Evolutionary conservation across 2,797 vertebrate genomes (phyloP), one percentile per base, ranked within the genome.

Genomic region (Poecilia picta): DNA sequence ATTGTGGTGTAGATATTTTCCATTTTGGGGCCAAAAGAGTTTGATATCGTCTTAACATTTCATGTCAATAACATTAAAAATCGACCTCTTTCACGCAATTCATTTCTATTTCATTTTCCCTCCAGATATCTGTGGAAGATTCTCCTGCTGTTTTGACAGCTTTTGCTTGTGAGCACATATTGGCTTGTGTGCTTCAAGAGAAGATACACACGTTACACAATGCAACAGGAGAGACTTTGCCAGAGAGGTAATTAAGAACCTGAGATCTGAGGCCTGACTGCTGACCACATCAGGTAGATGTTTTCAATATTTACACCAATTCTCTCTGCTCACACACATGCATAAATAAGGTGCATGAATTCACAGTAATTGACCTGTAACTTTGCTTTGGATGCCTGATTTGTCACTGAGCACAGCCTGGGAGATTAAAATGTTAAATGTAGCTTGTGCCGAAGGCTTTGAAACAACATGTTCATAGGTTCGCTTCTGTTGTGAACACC

Each of bases 391-490:
- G 77, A 33, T 87, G 85, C 89, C 75, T 84, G 46, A 72, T 85
- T 89, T 91, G 79, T 89, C 76, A 74, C 74, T 79, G 68, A 81
- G 77, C 71, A 62, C 1, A 43, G 47, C n/a, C 79, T 76, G n/a
- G 71, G 53, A 79, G 80, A 83, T 84, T 77, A 47, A 86, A 91
- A 85, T 81, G 75, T 72, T 64, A 87, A 85, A 74, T 47, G 77
- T 77, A 78, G 72, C 78, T 71, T 51, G 20, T 36, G 79, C 73
- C 74, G 8, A 5, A 33, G 57, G 78, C 57, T 8, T 87, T 72
- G 51, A 77, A 15, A 74, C 66, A 73, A 72, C 7, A 15, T 82
- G 80, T 78, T 41, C 39, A 72, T 80, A 41, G 83, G 80, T 73
- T 76, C 18, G 28, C 83, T 73, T n/a, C 1, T 72, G 53, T 8